Evolutionary conservation across 2,113 vertebrate species (phyloP).

Genomic region (Myiagra hebetior): DNA sequence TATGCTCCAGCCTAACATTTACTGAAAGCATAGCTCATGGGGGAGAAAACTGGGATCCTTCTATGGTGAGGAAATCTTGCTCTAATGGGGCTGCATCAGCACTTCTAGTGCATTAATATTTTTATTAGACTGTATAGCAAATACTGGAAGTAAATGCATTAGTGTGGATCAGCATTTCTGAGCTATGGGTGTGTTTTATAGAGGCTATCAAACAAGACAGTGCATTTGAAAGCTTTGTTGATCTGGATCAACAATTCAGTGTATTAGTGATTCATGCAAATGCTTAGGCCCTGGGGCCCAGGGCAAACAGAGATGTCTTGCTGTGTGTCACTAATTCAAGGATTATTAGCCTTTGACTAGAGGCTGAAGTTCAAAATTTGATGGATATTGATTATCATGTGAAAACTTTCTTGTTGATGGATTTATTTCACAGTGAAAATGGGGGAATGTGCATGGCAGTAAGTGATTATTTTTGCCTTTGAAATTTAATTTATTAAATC

Average conservation of each 20-base stretch:
- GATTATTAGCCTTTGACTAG: slow-evolving; percentile 6
- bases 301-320: background rate
- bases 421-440: background rate
- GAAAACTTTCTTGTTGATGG: background rate
- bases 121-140: slow-evolving; percentile 34
- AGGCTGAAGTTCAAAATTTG: background rate
- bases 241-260: slow-evolving; percentile 41
- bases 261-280: slow-evolving; percentile 31
- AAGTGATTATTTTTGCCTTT: slow-evolving; percentile 13
- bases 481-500: slow-evolving; percentile 21
- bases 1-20: background rate
- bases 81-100: slow-evolving; percentile 42
- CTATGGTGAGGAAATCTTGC: background rate
- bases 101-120: slow-evolving; percentile 46
- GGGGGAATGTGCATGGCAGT: background rate
- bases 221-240: slow-evolving; percentile 35
- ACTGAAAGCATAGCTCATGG: background rate
- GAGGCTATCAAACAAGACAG: slow-evolving; percentile 27
- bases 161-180: slow-evolving; percentile 38
- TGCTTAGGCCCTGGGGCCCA: background rate
- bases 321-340: background rate
- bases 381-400: background rate
- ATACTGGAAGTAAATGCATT: slow-evolving; percentile 17
- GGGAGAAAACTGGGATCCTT: background rate
- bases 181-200: slow-evolving; percentile 27